Percentiles rank a stretch among this genome's conserved stretches.
phyloP scores from a whole-genome alignment of 2,797 vertebrate species.

The Phrynocephalus guinanensis region DNA sequence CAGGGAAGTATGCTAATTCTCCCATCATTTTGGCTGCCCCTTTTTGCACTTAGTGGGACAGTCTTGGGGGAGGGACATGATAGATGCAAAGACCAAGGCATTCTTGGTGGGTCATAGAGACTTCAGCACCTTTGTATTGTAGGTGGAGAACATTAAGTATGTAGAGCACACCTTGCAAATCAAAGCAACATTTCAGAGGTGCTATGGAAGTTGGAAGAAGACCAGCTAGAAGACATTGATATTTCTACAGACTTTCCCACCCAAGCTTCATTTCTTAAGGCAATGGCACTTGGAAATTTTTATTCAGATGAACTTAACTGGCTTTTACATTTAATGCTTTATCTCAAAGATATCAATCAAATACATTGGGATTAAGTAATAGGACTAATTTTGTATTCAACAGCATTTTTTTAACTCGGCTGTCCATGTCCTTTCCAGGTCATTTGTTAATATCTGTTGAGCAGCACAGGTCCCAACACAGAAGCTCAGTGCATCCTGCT shows the following conservation, averaged over 20 bases:
- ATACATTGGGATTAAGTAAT: slow-evolving; percentile 13
- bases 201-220: slow-evolving; percentile 63
- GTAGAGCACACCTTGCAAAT: too few relatives aligned
- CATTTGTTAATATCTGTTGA: slow-evolving; percentile 14
- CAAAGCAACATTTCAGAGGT: background rate
- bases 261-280: background rate
- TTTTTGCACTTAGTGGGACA: background rate
- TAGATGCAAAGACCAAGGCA: background rate
- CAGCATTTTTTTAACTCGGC: slow-evolving; percentile 12
- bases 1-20: background rate
- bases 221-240: background rate
- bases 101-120: background rate
- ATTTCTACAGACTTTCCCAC: background rate
- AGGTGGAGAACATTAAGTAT: background rate
- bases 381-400: slow-evolving; percentile 24
- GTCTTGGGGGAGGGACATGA: background rate
- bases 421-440: slow-evolving; percentile 40
- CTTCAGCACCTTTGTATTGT: background rate
- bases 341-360: slow-evolving; percentile 6
- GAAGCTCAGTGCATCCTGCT: slow-evolving; percentile 37
- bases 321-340: background rate
- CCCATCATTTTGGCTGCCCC: background rate
- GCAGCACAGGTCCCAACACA: slow-evolving; percentile 37
- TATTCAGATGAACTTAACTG: background rate
- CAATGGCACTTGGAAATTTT: background rate